These are phyloP conservation scores for Myotis davidii DNA, from an alignment of 2,113 vertebrate genomes.

Conservation along the genomic window DNA sequence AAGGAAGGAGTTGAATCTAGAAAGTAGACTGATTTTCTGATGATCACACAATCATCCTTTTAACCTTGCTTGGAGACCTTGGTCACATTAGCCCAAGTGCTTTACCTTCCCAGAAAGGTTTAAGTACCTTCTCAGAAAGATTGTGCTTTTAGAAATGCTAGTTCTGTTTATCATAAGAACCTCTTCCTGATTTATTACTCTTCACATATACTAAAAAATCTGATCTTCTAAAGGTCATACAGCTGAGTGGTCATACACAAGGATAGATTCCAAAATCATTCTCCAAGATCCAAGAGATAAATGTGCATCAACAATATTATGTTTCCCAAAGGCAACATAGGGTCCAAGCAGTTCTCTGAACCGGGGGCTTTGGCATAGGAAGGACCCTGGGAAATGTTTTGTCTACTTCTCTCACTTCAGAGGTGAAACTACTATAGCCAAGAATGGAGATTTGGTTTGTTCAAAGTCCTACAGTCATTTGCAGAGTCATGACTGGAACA, in stretches of 20 bases:
- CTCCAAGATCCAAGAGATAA: slow-evolving; percentile 7
- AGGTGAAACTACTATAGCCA: background rate
- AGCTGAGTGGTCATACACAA: background rate
- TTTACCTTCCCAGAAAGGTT: background rate
- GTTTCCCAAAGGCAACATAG: background rate
- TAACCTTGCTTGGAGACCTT: background rate
- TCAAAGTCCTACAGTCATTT: background rate
- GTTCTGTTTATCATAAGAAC: background rate
- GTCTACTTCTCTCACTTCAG: background rate
- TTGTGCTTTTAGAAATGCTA: slow-evolving; percentile 3
- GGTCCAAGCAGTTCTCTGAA: background rate
- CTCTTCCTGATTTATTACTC: background rate
- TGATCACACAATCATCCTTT: background rate
- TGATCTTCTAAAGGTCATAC: background rate
- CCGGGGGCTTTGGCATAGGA: background rate
- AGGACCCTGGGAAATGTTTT: background rate
- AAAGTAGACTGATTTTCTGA: background rate
- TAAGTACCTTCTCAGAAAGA: background rate
- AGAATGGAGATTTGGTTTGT: background rate
- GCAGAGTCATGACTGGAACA: background rate
- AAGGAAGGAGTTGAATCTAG: background rate
- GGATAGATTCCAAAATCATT: slow-evolving; percentile 2
- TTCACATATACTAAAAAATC: background rate
- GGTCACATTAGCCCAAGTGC: background rate
- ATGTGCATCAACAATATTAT: background rate